phyloP scores from a whole-genome alignment of 2,113 vertebrate species.

The Ciconia stormi region DNA sequence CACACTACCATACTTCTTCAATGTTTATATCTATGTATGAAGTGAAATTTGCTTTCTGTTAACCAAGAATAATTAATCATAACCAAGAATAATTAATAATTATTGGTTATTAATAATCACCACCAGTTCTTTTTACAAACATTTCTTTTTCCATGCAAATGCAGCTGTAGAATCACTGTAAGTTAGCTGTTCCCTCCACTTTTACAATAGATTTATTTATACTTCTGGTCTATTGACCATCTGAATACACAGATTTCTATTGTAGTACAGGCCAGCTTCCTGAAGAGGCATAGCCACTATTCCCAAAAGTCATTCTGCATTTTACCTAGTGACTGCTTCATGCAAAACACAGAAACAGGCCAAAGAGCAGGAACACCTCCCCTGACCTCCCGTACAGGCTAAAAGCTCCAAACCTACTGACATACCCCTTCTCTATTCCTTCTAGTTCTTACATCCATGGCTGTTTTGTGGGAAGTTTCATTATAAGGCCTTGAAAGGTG shows the following conservation, averaged over 20 bases:
- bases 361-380: neutral
- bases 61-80: neutral
- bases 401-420: neutral
- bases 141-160: neutral
- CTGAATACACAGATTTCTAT: neutral
- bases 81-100: neutral
- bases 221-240: neutral
- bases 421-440: neutral
- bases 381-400: neutral
- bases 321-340: neutral
- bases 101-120: neutral
- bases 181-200: neutral
- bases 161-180: neutral
- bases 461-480: neutral
- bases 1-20: neutral
- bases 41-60: neutral
- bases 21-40: neutral
- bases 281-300: neutral
- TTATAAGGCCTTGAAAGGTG: neutral
- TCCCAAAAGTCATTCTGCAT: neutral
- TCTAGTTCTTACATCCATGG: neutral
- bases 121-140: neutral
- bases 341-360: neutral
- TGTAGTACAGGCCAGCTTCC: neutral
- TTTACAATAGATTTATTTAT: neutral